Conservation (phyloP, 2,888 invertebrate species). For the Steinernema carpocapsae region DNA sequence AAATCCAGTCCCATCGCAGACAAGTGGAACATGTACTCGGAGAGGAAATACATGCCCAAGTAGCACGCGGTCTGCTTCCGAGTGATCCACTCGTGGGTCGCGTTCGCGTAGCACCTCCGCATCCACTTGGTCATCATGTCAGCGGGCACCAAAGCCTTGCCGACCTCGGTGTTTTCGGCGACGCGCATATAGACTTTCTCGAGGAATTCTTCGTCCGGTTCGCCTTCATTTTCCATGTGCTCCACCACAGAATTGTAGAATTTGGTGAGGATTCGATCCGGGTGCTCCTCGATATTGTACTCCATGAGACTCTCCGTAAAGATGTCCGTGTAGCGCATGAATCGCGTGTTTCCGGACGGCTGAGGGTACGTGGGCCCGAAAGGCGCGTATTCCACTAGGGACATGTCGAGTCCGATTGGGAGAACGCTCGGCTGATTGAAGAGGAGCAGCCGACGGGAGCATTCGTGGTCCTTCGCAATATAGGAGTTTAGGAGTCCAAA, state of each 20-base stretch:
- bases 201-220: neutral
- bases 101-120: conserved; percentile 2
- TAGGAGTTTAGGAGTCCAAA: neutral
- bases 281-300: neutral
- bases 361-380: conserved; percentile 26
- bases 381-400: conserved; percentile 3
- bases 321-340: conserved; percentile 16
- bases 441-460: neutral
- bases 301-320: neutral
- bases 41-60: conserved; percentile 18
- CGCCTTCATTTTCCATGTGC: too few relatives aligned
- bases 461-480: conserved; percentile 7
- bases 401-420: neutral
- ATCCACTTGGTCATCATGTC: conserved; percentile 11
- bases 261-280: neutral
- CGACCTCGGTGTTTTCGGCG: too few relatives aligned
- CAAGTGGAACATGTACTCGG: conserved; percentile 17
- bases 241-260: neutral
- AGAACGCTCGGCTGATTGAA: conserved; percentile 28
- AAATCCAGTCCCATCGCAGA: neutral
- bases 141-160: neutral
- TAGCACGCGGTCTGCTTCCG: conserved; percentile 19
- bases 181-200: neutral
- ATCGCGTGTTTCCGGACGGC: neutral
- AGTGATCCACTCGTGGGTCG: conserved; percentile 11